Evolutionary conservation across 1,140 invertebrate genomes (phyloP), one percentile per base, ranked within the genome.

Genomic region (Drosophila guanche): DNA sequence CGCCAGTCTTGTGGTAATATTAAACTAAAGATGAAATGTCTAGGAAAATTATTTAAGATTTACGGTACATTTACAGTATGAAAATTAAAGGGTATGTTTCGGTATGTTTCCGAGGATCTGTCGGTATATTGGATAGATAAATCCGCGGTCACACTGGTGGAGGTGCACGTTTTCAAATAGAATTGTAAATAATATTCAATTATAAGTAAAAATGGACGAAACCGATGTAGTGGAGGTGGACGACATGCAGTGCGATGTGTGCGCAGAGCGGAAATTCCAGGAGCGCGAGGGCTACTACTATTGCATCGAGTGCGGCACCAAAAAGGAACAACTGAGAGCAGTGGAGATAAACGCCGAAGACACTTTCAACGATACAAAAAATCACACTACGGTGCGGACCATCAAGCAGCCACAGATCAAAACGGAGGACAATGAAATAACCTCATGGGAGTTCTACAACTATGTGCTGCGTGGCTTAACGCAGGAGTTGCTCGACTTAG

Each of bases 401-500:
- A 66, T 69, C 7, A 81, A 73, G 2, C 76, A 68, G 42, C 40
- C 56, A 0, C 78, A 89, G 74, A 16, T 56, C 4, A 56, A 89
- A 10, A 4, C 45, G 2, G 74, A 58, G 2, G 56, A 80, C 3
- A 47, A 23, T 22, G 92, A 93, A 40, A 92, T 94, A 71, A 95
- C 94, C 1, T 86, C 83, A n/a, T 86, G 83, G 83, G 83, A 86
- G 90, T 92, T 93, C 12, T 94, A 94, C 69, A 95, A 95, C 91
- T 93, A 94, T 63, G 92, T 94, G 29, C 78, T 95, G 12, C 92
- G 93, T 33, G 94, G 93, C 8, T 86, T 95, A 52, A 91, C 93
- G 0, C 92, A 95, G 68, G 94, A 95, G 80, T 76, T 95, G 2
- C 92, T 95, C 1, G 71, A 92, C 14, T 89, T 95, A 51, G 95